A percentile compares a stretch with the other conserved stretches of the same genome.
Conservation (phyloP, 2,797 vertebrate species). For the Pelodytes ibericus region DNA sequence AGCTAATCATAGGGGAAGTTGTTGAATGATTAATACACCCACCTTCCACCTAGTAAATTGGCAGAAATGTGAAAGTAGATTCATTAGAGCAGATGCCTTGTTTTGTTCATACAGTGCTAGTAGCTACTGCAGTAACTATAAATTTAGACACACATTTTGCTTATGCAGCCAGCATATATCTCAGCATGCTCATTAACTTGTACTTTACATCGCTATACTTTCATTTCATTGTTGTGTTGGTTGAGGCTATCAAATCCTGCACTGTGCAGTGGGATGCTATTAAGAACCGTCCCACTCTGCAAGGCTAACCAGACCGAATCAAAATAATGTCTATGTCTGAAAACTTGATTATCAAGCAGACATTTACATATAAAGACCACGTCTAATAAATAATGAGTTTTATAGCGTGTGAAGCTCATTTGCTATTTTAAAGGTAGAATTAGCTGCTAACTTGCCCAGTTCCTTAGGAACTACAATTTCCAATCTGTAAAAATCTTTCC, state of each 20-base stretch:
- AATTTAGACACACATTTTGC: slow-evolving; percentile 1
- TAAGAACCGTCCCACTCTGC: neutral
- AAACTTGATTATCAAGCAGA: neutral
- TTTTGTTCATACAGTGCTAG: neutral
- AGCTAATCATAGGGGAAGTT: too few species aligned
- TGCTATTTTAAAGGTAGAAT: too few species aligned
- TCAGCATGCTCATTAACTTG: slow-evolving; percentile 39
- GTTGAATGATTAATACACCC: too few species aligned
- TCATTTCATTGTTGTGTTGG: slow-evolving; percentile 29
- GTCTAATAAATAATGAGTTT: neutral
- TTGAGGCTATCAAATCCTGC: neutral
- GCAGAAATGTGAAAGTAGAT: neutral
- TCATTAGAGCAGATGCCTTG: slow-evolving; percentile 9
- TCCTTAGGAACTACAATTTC: too few species aligned
- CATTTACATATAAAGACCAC: neutral
- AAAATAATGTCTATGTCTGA: neutral
- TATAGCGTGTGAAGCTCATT: too few species aligned
- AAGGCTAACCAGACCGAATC: neutral
- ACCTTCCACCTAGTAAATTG: neutral
- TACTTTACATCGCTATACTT: slow-evolving; percentile 11
- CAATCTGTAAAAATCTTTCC: too few species aligned
- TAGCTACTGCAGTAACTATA: slow-evolving; percentile 26
- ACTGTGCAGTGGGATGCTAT: neutral
- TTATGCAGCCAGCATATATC: slow-evolving; percentile 12
- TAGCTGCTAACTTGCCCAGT: too few species aligned